Conservation (phyloP, 2,888 invertebrate genomes). For the Apamea monoglypha region DNA sequence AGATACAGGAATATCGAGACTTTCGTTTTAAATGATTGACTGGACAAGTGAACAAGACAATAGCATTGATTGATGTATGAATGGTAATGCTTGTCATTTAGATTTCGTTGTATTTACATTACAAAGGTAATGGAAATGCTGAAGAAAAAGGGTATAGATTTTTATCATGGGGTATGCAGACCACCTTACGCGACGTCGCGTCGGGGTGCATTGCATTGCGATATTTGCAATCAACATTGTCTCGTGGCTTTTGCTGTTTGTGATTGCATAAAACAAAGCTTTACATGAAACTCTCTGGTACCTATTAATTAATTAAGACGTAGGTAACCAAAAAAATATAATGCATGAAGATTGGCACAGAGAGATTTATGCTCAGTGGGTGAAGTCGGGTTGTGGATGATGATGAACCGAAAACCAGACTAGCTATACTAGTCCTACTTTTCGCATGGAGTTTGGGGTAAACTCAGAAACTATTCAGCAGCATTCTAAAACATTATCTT, state of each 20-base stretch:
- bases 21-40: slow-evolving; percentile 63
- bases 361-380: too few relatives aligned
- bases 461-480: not conserved
- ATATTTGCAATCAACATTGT: slow-evolving; percentile 29
- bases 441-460: not conserved
- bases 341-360: too few relatives aligned
- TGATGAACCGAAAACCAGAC: too few relatives aligned
- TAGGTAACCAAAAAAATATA: not conserved
- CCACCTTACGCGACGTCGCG: slow-evolving; percentile 24
- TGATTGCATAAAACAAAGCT: not conserved
- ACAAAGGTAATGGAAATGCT: slow-evolving; percentile 49
- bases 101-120: slow-evolving; percentile 61
- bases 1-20: slow-evolving; percentile 59
- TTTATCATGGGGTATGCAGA: slow-evolving; percentile 42
- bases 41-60: slow-evolving; percentile 54
- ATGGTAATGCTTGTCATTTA: slow-evolving; percentile 67
- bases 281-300: too few relatives aligned
- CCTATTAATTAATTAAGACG: not conserved
- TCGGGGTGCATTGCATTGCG: not conserved
- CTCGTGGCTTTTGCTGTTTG: not conserved
- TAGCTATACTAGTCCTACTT: not conserved
- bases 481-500: not conserved
- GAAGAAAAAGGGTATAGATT: slow-evolving; percentile 41
- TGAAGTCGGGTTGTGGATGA: too few relatives aligned
- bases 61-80: slow-evolving; percentile 70